Evolutionary conservation across 1,140 invertebrate species (phyloP).

Genomic region (Cheumatopsyche charites): DNA sequence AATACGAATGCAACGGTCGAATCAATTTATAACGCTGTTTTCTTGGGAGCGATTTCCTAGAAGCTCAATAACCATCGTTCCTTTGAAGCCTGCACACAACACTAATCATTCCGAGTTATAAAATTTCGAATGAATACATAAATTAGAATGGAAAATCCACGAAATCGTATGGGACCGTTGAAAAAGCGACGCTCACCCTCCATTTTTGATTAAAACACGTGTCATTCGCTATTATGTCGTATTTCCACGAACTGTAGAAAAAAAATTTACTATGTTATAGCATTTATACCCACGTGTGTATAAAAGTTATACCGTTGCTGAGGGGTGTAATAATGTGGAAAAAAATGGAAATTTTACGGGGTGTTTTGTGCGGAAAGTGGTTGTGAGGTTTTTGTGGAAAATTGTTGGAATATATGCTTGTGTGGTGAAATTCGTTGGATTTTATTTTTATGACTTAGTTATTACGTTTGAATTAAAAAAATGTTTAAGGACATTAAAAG

Average conservation of each 20-base stretch:
- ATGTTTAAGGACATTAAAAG: too few species aligned
- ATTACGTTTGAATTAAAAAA: too few species aligned
- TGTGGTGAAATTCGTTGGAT: too few species aligned
- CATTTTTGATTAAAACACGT: constrained; percentile 41
- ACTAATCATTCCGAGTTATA: constrained; percentile 34
- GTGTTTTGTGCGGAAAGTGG: too few species aligned
- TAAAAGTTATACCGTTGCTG: too few species aligned
- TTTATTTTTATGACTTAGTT: too few species aligned
- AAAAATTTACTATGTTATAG: neutral
- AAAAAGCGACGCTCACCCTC: constrained; percentile 22
- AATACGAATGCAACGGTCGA: constrained; percentile 26
- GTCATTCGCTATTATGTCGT: constrained; percentile 38
- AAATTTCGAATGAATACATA: constrained; percentile 14
- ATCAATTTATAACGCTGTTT: constrained; percentile 34
- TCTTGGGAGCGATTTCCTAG: constrained; percentile 35
- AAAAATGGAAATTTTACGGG: too few species aligned
- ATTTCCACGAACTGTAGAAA: neutral
- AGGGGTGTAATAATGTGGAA: too few species aligned
- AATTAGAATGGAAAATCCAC: neutral
- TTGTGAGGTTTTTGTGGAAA: too few species aligned
- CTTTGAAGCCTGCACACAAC: constrained; percentile 24
- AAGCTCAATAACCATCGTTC: constrained; percentile 32
- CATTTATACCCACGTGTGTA: too few species aligned
- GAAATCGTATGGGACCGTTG: neutral
- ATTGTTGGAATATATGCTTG: too few species aligned